Evolutionary conservation across 2,113 vertebrate species (phyloP), one percentile per base, ranked within the genome.

Genomic region (Hippocampus barbouri): DNA sequence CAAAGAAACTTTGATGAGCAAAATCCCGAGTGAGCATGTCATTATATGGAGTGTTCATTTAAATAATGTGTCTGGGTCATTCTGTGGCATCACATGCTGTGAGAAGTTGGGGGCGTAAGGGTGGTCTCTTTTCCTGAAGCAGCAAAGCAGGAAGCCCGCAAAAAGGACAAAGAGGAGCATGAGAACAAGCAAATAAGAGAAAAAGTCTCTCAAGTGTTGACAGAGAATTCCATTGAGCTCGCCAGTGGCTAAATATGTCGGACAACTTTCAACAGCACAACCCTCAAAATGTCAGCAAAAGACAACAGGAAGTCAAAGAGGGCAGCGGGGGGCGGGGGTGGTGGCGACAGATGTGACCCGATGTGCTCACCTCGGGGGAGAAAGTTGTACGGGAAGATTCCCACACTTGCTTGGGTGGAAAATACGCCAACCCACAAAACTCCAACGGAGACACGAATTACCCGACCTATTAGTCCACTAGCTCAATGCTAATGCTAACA

Each of bases 151-250:
- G n/a, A 40, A 45, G 10, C 38, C 41, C 43, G 16, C 6, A 18
- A 45, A 47, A 25, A 47, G 41, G 64, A 47, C n/a, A 45, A 25
- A 43, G 2, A 0, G 6, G 70, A 25, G 66, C 77, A 79, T 76
- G 78, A 83, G 75, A 80, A 64, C 75, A 54, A 69, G 73, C 69
- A 84, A 77, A 84, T 64, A 81, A 66, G 64, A 79, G 14, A 68
- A 72, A 68, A 61, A 47, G 63, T 64, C 69, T 0, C 30, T 5
- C 16, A 45, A 25, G 15, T n/a, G 16, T 30, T 45, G 64, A 51
- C 60, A 30, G 75, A 77, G 69, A 80, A 80, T 85, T 45, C 71
- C 20, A 47, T 11, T 45, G 12, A 47, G 10, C 18, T 0, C 59
- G 66, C 73, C 75, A 79, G 18, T 2, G 5, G n/a, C 6, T 66